Percentiles rank a stretch among this genome's conserved stretches.
These are phyloP conservation scores for Lanius collurio DNA, from an alignment of 2,113 vertebrate genomes.

Conservation along the genomic window DNA sequence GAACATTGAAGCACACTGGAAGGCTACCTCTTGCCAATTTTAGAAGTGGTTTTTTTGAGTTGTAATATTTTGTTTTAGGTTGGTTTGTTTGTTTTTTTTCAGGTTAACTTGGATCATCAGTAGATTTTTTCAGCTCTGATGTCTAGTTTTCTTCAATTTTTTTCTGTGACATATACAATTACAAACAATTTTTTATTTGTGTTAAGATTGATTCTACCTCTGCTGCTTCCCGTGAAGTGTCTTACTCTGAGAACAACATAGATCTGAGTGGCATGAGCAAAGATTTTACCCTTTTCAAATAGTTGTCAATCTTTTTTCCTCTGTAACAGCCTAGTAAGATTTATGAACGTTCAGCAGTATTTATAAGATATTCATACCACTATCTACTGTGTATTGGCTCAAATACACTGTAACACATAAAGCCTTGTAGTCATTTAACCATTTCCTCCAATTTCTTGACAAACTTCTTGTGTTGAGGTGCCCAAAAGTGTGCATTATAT, in stretches of 20 bases:
- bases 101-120: not conserved
- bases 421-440: not conserved
- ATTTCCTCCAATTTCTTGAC: not conserved
- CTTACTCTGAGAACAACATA: not conserved
- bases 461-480: not conserved
- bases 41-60: not conserved
- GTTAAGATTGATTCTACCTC: not conserved
- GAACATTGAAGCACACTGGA: not conserved
- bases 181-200: not conserved
- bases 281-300: not conserved
- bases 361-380: not conserved
- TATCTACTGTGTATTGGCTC: not conserved
- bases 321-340: not conserved
- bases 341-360: not conserved
- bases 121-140: not conserved
- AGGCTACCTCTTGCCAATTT: not conserved
- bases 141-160: not conserved
- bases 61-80: not conserved
- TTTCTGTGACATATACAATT: accelerated
- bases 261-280: not conserved
- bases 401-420: not conserved
- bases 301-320: not conserved
- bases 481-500: not conserved
- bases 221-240: not conserved
- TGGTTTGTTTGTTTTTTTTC: not conserved